Percentiles rank a stretch among this genome's conserved stretches.
Conservation (phyloP, 2,888 invertebrate genomes). For the Cartodere bifasciata region DNA sequence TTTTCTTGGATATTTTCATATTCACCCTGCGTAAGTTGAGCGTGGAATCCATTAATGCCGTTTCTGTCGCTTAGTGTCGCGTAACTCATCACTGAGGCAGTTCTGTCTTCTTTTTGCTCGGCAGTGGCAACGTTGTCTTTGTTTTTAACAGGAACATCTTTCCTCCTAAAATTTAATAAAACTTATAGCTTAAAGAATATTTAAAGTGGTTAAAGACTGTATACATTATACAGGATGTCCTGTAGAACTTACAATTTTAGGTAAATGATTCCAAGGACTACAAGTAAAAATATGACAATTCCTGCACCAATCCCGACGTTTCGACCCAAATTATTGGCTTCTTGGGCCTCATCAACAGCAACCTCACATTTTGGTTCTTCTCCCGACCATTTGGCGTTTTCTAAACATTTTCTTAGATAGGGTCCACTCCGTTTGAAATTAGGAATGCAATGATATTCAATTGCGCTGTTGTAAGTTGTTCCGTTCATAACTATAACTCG, state of each 20-base stretch:
- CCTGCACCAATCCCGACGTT: constrained; percentile 78
- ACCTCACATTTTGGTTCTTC: constrained; percentile 74
- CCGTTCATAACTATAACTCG: constrained; percentile 76
- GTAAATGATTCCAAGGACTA: constrained; percentile 69
- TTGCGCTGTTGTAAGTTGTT: constrained; percentile 72
- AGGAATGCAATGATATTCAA: constrained; percentile 83
- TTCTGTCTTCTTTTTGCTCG: constrained; percentile 74
- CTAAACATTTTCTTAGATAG: constrained; percentile 70
- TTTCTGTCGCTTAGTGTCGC: constrained; percentile 66
- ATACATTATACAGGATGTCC: constrained; percentile 1
- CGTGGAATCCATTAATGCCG: constrained; percentile 27
- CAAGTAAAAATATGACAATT: constrained; percentile 63
- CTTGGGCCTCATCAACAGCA: constrained; percentile 55
- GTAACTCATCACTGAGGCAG: constrained; percentile 81
- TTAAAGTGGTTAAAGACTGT: background rate
- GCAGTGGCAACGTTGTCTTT: constrained; percentile 81
- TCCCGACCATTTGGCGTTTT: constrained; percentile 78
- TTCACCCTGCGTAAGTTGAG: constrained; percentile 35
- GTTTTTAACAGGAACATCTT: constrained; percentile 76
- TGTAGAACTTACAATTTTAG: constrained; percentile 62
- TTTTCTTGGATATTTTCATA: constrained; percentile 55
- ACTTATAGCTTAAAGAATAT: background rate
- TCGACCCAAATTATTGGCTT: constrained; percentile 58
- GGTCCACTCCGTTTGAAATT: constrained; percentile 72
- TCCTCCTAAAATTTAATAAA: constrained; percentile 45